Conservation (phyloP, 2,797 vertebrate species). For the Martes flavigula region DNA sequence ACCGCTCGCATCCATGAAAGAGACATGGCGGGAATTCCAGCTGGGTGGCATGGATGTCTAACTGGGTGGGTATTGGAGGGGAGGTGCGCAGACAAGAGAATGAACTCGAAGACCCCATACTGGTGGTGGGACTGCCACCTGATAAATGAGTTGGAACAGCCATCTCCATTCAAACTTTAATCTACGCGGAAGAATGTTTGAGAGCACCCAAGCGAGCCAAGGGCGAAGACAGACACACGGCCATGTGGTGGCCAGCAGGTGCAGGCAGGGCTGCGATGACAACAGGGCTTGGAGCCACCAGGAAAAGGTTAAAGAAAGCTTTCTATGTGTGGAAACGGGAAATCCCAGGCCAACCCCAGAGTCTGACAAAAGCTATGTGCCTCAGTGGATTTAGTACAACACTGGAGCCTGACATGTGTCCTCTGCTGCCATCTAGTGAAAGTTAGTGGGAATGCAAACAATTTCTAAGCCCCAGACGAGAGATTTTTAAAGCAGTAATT, state of each 20-base stretch:
- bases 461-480: neutral
- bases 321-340: neutral
- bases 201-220: neutral
- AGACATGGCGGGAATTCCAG: neutral
- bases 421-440: constrained; percentile 72
- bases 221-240: neutral
- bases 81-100: neutral
- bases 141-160: neutral
- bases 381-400: neutral
- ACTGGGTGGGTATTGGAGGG: neutral
- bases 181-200: neutral
- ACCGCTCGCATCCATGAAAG: neutral
- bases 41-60: neutral
- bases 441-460: neutral
- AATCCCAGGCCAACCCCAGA: neutral
- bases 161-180: neutral
- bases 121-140: neutral
- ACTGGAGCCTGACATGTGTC: neutral
- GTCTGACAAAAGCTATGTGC: neutral
- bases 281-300: neutral
- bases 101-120: neutral
- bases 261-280: neutral
- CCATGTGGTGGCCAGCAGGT: neutral
- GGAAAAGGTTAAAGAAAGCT: neutral
- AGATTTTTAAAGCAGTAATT: neutral